phyloP scores from a whole-genome alignment of 2,113 vertebrate genomes.

The Notarius lentiginosus region DNA sequence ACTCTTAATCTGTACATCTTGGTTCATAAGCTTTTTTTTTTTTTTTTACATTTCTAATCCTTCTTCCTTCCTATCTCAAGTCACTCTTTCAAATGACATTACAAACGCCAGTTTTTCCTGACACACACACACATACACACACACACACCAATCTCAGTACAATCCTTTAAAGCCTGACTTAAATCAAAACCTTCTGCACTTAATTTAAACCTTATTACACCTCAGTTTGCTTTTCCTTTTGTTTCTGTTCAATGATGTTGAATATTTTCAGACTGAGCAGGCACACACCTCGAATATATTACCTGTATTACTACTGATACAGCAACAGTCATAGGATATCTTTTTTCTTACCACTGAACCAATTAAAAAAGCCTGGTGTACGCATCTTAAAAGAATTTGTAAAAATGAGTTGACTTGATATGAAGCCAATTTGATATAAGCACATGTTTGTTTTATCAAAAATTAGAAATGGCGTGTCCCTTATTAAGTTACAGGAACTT shows the following conservation, averaged over 20 bases:
- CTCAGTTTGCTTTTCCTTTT: slow-evolving; percentile 41
- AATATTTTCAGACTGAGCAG: neutral
- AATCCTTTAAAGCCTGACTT: slow-evolving; percentile 27
- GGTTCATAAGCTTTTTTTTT: neutral
- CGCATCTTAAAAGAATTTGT: neutral
- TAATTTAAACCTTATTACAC: slow-evolving; percentile 20
- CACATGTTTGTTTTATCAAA: neutral
- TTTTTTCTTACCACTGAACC: neutral
- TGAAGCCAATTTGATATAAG: neutral
- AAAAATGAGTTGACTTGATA: neutral
- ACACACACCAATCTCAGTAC: slow-evolving; percentile 1
- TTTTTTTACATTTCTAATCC: slow-evolving; percentile 46
- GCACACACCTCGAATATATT: neutral
- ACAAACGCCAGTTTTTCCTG: slow-evolving; percentile 32
- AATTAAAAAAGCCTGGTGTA: neutral
- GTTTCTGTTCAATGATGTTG: neutral
- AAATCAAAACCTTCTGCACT: slow-evolving; percentile 50
- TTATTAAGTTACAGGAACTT: neutral
- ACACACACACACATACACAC: neutral
- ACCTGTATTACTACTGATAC: neutral
- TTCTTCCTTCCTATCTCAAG: slow-evolving; percentile 51
- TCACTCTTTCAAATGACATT: slow-evolving; percentile 58
- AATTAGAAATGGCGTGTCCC: neutral
- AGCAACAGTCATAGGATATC: neutral
- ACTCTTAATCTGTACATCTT: neutral